Base-by-base conservation (phyloP, 2,113 vertebrate species). In the Crotalus viridis region DNA sequence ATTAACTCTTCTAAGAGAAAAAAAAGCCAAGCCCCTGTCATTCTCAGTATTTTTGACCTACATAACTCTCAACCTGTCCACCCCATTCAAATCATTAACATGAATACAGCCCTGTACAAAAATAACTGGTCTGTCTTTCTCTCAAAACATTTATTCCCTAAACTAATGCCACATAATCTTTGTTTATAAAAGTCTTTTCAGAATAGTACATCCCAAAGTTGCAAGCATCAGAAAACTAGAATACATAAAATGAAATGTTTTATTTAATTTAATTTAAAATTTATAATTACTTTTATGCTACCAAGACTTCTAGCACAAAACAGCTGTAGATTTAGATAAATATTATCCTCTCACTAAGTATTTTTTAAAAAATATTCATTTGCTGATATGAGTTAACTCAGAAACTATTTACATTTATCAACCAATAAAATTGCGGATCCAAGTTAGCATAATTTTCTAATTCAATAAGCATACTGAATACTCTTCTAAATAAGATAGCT, bases 91-190 rank as follows among this genome's bases (percentile, higher is more conserved):
- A 91, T 90, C 57, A 95, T 91, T 94, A 91, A 92, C 85, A 87
- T 92, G 95, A 96, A 97, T 90, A 89, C n/a, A 54, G 56, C 19
- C 81, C 93, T 92, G 93, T 95, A 94, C 92, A 94, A 9, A 81
- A 88, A 92, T 56, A 3, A 69, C 89, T 52, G 89, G 92, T 85
- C 88, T 26, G 85, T 89, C 0, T 93, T 91, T 94, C 55, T 89
- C 93, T 85, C 10, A 93, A 94, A 93, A 95, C 95, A 95, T 94
- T 28, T 69, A 74, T 93, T 95, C 94, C 92, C 88, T 93, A 95
- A 93, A 93, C 90, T 81, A 85, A 9, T 57, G 85, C 92, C 94
- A 95, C 69, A 94, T 87, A 91, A 88, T 90, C 93, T 88, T 88
- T 87, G 90, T 64, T 39, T 91, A 90, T 61, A 93, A 93, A 94